Conservation (phyloP, 2,888 invertebrate species). For the Eueremaeus valkanovi region DNA sequence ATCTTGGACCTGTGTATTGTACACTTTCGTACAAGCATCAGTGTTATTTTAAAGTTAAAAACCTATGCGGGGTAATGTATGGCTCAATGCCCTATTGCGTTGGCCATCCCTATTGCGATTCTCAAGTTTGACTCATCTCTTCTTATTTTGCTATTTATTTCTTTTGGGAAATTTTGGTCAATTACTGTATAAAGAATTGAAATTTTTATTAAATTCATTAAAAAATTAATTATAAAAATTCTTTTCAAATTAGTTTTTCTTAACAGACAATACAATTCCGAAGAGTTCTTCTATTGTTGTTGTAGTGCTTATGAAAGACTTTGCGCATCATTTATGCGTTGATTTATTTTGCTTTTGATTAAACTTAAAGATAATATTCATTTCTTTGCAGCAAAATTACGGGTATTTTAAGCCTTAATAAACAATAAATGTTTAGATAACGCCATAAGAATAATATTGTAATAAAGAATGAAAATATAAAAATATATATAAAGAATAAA, state of each 20-base stretch:
- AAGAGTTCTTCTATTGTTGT: not conserved
- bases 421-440: slow-evolving; percentile 23
- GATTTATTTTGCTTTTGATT: slow-evolving; percentile 13
- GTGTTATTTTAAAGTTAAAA: too few species aligned
- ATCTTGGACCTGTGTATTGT: too few species aligned
- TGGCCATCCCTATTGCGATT: too few species aligned
- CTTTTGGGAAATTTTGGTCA: not conserved
- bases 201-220: not conserved
- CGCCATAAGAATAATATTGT: not conserved
- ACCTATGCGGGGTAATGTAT: too few species aligned
- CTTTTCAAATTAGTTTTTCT: not conserved
- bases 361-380: not conserved
- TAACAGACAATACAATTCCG: not conserved
- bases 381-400: slow-evolving; percentile 10
- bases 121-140: not conserved
- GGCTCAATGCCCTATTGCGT: too few species aligned
- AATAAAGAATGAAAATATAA: not conserved
- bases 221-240: not conserved
- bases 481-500: not conserved
- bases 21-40: too few species aligned
- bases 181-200: not conserved
- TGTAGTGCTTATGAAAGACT: not conserved
- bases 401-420: slow-evolving; percentile 25
- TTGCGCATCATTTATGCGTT: slow-evolving; percentile 7
- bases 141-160: not conserved